Conservation (phyloP, 2,797 vertebrate genomes). For the Loriculus beryllinus region DNA sequence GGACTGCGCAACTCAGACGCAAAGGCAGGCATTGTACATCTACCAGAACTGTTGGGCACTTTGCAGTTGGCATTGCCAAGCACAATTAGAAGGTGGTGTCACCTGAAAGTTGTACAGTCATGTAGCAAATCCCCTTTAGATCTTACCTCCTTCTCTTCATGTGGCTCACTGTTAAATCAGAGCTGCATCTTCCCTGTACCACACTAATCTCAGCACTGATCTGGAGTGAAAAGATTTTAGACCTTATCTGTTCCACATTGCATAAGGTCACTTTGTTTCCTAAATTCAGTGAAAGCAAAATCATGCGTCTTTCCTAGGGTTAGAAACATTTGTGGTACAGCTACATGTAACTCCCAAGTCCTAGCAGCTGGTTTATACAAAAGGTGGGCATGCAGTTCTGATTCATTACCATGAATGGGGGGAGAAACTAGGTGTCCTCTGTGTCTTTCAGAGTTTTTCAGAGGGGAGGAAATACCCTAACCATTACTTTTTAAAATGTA, state of each 20-base stretch:
- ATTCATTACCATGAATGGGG: not conserved
- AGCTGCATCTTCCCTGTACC: not conserved
- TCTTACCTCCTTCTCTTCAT: not conserved
- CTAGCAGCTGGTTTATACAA: not conserved
- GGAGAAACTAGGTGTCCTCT: not conserved
- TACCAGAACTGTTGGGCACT: not conserved
- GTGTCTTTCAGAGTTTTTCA: not conserved
- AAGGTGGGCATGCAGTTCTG: not conserved
- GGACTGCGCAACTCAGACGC: not conserved
- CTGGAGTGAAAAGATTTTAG: not conserved
- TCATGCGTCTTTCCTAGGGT: not conserved
- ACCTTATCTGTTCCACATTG: not conserved
- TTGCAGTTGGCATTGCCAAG: not conserved
- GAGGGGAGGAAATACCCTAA: not conserved
- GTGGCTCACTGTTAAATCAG: not conserved
- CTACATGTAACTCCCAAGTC: not conserved
- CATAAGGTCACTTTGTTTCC: not conserved
- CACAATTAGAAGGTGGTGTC: not conserved
- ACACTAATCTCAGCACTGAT: not conserved
- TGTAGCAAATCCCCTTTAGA: not conserved
- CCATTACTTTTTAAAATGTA: not conserved
- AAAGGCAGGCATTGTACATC: not conserved
- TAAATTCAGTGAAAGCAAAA: not conserved
- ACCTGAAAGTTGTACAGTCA: not conserved
- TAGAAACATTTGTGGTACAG: not conserved